Base-by-base conservation (phyloP, 1,140 invertebrate genomes). In the Ridgeia piscesae region DNA sequence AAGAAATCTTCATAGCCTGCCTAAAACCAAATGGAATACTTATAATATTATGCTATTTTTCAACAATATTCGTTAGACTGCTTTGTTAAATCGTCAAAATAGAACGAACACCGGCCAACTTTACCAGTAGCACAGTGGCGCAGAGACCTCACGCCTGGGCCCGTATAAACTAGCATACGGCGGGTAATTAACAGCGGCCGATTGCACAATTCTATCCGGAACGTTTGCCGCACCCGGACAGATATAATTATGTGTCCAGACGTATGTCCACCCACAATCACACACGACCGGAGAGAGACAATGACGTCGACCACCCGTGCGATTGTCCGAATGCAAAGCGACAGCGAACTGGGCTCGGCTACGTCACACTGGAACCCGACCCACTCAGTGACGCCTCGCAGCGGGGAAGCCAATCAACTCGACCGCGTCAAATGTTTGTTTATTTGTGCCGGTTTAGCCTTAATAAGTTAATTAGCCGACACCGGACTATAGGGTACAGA, bases 191-290 rank as follows among this genome's bases (percentile, higher is more conserved):
- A 17, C 17, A 77, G 27, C 58, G 58, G 58, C 58, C 58, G 58
- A 77, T 77, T 77, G 58, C 58, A 77, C 58, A 77, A 77, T 77
- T 77, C 58, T 77, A 77, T 77, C 58, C 58, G 58, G 58, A 77
- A 77, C 58, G 58, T 77, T 77, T 77, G 58, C 58, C 58, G 27
- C 58, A 2, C 58, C 58, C 27, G 58, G 58, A 77, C 58, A 31
- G 2, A 77, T 77, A 77, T 31, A 77, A 42, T 42, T 42, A 11
- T 42, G 42, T 77, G 58, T 17, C 58, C 58, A 77, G 58, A 77
- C 58, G 58, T 77, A 77, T 77, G 58, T 77, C 58, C 58, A 77
- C 58, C 58, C 58, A 77, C 17, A 77, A 77, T 21, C 58, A 77
- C 58, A 77, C 58, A 21, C 58, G 58, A 77, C 58, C 17, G 58